Conservation (phyloP, 2,113 vertebrate genomes). For the Oncorhynchus masou region DNA sequence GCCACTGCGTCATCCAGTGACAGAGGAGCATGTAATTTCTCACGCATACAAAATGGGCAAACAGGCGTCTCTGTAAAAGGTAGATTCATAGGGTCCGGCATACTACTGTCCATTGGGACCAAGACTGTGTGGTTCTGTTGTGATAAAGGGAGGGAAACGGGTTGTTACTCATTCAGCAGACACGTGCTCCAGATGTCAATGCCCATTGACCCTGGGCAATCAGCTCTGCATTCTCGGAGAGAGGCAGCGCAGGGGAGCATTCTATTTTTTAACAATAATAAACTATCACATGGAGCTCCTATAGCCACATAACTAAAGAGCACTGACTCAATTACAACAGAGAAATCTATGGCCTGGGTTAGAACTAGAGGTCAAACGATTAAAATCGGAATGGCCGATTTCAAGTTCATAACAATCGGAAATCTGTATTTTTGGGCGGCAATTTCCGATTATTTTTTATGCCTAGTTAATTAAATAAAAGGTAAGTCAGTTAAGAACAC, state of each 20-base stretch:
- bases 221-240: slow-evolving; percentile 27
- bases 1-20: slow-evolving; percentile 19
- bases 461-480: too few species aligned
- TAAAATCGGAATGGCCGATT: too few species aligned
- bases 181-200: not conserved
- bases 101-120: not conserved
- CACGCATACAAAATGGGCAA: slow-evolving; percentile 28
- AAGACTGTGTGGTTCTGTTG: not conserved
- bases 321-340: slow-evolving; percentile 41
- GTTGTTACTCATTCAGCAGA: slow-evolving; percentile 18
- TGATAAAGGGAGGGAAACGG: not conserved
- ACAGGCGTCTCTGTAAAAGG: not conserved
- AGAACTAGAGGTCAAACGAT: too few species aligned
- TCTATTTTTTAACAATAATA: slow-evolving; percentile 29
- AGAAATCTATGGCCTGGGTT: not conserved
- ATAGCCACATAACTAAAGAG: slow-evolving; percentile 31
- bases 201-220: not conserved
- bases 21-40: slow-evolving; percentile 24
- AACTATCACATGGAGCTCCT: slow-evolving; percentile 31
- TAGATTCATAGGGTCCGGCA: not conserved
- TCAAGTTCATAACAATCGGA: too few species aligned
- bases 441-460: too few species aligned
- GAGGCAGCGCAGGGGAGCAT: not conserved
- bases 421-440: too few species aligned
- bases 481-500: too few species aligned